Percentiles rank a stretch among this genome's conserved stretches.
phyloP scores from a whole-genome alignment of 2,888 invertebrate genomes.

The Stegophylla sp. region DNA sequence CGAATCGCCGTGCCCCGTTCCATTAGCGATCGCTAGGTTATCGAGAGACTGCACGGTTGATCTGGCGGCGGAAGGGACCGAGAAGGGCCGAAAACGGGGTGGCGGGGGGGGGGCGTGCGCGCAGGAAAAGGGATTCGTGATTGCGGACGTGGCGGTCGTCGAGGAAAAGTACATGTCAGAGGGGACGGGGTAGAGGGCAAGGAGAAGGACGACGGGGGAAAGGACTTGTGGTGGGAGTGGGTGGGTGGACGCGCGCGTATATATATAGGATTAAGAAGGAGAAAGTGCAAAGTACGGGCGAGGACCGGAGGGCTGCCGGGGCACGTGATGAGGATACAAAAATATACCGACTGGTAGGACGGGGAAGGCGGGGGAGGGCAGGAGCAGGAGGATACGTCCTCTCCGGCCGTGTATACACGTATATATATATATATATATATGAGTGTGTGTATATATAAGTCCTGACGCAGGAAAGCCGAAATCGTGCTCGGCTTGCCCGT shows the following conservation, averaged over 20 bases:
- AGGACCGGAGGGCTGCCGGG: slow-evolving; percentile 53
- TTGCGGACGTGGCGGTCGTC: slow-evolving; percentile 46
- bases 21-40: slow-evolving; percentile 13
- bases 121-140: slow-evolving; percentile 53
- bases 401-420: background rate
- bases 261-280: slow-evolving; percentile 46
- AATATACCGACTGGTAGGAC: background rate
- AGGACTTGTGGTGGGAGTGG: background rate
- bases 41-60: slow-evolving; percentile 43
- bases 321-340: slow-evolving; percentile 57
- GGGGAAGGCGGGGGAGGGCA: background rate
- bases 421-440: slow-evolving; percentile 13
- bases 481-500: slow-evolving; percentile 54
- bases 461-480: slow-evolving; percentile 47
- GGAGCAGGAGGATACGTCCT: background rate
- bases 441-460: too few relatives aligned
- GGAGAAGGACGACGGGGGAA: background rate
- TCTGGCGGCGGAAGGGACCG: background rate
- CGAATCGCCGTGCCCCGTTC: slow-evolving; percentile 4
- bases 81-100: background rate
- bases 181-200: background rate
- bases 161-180: background rate
- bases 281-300: slow-evolving; percentile 55
- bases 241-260: background rate
- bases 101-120: background rate